Conservation (phyloP, 2,797 vertebrate species). For the Melanotaenia parkinsoni region DNA sequence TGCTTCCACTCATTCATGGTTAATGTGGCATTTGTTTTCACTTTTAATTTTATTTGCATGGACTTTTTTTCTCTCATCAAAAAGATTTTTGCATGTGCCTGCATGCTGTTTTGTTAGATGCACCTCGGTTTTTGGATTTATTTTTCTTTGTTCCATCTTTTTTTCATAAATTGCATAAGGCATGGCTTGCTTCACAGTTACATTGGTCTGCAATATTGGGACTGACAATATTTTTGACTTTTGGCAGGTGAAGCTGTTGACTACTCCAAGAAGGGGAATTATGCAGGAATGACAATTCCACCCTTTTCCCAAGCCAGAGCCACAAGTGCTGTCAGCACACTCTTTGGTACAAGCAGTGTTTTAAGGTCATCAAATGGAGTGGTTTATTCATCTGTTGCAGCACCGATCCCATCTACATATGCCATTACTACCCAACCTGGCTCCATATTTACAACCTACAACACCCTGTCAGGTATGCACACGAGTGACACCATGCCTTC, state of each 20-base stretch:
- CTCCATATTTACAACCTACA: slow-evolving; percentile 95
- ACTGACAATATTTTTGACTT: slow-evolving; percentile 90
- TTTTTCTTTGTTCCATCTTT: slow-evolving; percentile 75
- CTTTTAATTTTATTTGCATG: slow-evolving; percentile 80
- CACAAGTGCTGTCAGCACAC: slow-evolving; percentile 81
- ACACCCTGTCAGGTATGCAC: slow-evolving; percentile 89
- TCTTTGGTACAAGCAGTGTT: slow-evolving; percentile 91
- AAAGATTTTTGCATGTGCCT: slow-evolving; percentile 86
- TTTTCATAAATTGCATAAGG: slow-evolving; percentile 79
- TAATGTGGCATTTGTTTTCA: slow-evolving; percentile 61
- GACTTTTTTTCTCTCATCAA: slow-evolving; percentile 64
- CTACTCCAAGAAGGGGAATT: slow-evolving; percentile 96
- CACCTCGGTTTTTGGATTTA: slow-evolving; percentile 75
- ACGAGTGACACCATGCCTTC: slow-evolving; percentile 91
- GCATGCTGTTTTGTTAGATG: slow-evolving; percentile 86
- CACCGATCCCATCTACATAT: slow-evolving; percentile 94
- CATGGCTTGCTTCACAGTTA: slow-evolving; percentile 81
- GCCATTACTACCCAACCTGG: slow-evolving; percentile 98
- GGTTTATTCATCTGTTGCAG: slow-evolving; percentile 97
- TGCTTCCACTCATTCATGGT: slow-evolving; percentile 85
- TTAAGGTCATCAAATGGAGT: slow-evolving; percentile 96
- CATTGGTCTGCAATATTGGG: slow-evolving; percentile 65
- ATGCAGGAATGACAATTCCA: slow-evolving; percentile 90
- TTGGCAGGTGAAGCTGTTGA: slow-evolving; percentile 99
- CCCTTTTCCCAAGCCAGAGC: slow-evolving; percentile 96